Conservation (phyloP, 2,113 vertebrate genomes). For the Embiotoca jacksoni region DNA sequence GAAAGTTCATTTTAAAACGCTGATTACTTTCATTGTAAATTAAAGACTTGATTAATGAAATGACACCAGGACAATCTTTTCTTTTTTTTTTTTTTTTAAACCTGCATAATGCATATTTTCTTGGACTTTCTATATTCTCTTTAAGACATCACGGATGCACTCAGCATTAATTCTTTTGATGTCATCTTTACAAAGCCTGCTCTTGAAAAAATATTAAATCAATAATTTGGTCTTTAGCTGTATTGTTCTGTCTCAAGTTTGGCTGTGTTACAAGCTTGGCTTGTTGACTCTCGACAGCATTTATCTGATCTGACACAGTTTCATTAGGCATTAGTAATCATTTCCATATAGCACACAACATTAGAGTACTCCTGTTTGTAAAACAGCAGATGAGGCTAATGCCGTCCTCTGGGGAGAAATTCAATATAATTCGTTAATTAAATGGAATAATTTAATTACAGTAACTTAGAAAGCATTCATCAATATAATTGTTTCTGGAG, state of each 20-base stretch:
- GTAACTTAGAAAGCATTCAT: constrained; percentile 86
- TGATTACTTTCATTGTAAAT: constrained; percentile 19
- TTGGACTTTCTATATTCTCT: constrained; percentile 45
- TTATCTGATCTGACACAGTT: constrained; percentile 80
- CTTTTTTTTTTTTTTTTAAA: constrained; percentile 7
- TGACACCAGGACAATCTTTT: constrained; percentile 7
- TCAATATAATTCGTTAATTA: constrained; percentile 88
- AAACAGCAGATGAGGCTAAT: constrained; percentile 85
- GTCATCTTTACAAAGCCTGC: constrained; percentile 67
- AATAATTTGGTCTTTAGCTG: constrained; percentile 72
- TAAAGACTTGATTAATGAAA: constrained; percentile 1
- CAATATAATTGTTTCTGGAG: constrained; percentile 87
- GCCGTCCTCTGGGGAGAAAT: constrained; percentile 84
- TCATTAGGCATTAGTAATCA: constrained; percentile 81
- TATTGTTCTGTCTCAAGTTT: constrained; percentile 76
- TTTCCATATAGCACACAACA: constrained; percentile 79
- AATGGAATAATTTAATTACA: constrained; percentile 90
- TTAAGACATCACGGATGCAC: constrained; percentile 44
- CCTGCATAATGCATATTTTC: constrained; percentile 24
- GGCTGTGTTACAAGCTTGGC: constrained; percentile 66
- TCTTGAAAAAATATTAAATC: constrained; percentile 70
- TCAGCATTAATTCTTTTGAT: constrained; percentile 69
- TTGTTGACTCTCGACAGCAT: constrained; percentile 68
- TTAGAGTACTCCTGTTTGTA: constrained; percentile 84
- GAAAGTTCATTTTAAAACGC: background rate